phyloP scores from a whole-genome alignment of 2,113 vertebrate species.

The Globicephala melas region DNA sequence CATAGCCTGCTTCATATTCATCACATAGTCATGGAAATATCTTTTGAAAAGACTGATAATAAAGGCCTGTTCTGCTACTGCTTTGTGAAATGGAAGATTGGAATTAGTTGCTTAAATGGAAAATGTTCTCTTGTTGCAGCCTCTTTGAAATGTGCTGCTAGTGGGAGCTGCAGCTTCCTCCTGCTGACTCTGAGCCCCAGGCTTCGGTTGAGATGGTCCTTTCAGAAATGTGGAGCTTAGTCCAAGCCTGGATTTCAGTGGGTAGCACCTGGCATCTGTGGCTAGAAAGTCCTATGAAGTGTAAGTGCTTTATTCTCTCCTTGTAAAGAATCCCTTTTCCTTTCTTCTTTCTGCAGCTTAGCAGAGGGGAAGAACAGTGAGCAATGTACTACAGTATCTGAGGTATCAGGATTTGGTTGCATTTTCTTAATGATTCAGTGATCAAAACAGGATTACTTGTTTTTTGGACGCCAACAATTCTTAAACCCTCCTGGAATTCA shows the following conservation, averaged over 20 bases:
- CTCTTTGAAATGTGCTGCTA: constrained; percentile 73
- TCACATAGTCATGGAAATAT: constrained; percentile 36
- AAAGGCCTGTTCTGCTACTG: constrained; percentile 55
- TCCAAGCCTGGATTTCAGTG: constrained; percentile 76
- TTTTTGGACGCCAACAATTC: constrained; percentile 14
- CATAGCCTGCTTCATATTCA: background rate
- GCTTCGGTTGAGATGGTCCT: constrained; percentile 75
- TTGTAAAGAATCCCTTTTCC: constrained; percentile 59
- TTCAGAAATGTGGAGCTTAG: constrained; percentile 76
- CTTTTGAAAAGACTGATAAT: constrained; percentile 42
- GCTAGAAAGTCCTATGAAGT: constrained; percentile 69
- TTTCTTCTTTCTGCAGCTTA: constrained; percentile 41
- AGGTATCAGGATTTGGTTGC: constrained; percentile 11
- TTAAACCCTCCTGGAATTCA: background rate
- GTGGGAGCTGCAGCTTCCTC: constrained; percentile 68
- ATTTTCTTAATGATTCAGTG: constrained; percentile 40
- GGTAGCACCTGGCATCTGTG: constrained; percentile 68
- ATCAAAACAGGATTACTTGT: constrained; percentile 22
- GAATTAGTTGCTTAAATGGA: constrained; percentile 64
- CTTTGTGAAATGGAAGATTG: constrained; percentile 57
- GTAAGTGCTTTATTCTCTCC: constrained; percentile 76
- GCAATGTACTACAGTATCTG: background rate
- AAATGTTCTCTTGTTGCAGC: constrained; percentile 69
- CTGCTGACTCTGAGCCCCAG: constrained; percentile 75
- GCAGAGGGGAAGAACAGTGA: constrained; percentile 30